Percentiles rank a stretch among this genome's conserved stretches.
Evolutionary conservation across 2,113 vertebrate species (phyloP).

Genomic region (Coreoperca whiteheadi): DNA sequence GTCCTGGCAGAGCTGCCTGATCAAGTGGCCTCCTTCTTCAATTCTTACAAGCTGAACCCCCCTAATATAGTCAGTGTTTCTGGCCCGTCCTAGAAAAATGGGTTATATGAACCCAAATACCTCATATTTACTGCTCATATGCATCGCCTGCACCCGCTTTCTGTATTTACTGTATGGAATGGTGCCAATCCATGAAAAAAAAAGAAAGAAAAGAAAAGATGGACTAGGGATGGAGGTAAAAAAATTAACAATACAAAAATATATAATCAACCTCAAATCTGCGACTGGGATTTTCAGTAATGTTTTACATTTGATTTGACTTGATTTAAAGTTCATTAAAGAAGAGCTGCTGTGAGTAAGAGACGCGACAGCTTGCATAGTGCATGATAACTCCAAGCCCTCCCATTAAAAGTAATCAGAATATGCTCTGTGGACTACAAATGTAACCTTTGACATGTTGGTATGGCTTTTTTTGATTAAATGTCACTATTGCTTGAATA

Average conservation of each 20-base stretch:
- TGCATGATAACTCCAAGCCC: background rate
- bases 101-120: background rate
- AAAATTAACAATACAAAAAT: background rate
- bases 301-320: background rate
- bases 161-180: background rate
- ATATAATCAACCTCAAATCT: background rate
- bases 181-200: background rate
- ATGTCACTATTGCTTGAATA: background rate
- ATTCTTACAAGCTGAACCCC: slow-evolving; percentile 90
- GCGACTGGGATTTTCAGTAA: background rate
- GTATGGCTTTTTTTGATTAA: background rate
- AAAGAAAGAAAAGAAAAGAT: too few species aligned
- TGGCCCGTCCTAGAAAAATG: slow-evolving; percentile 56
- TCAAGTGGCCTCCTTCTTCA: slow-evolving; percentile 94
- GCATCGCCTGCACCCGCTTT: background rate
- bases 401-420: slow-evolving; percentile 4
- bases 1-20: slow-evolving; percentile 96
- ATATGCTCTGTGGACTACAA: background rate
- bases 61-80: slow-evolving; percentile 75
- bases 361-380: background rate
- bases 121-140: background rate
- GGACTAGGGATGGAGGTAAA: background rate
- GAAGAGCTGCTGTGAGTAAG: background rate
- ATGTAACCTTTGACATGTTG: background rate
- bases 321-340: background rate